Conservation (phyloP, 2,888 invertebrate genomes). For the Dromius quadrimaculatus region DNA sequence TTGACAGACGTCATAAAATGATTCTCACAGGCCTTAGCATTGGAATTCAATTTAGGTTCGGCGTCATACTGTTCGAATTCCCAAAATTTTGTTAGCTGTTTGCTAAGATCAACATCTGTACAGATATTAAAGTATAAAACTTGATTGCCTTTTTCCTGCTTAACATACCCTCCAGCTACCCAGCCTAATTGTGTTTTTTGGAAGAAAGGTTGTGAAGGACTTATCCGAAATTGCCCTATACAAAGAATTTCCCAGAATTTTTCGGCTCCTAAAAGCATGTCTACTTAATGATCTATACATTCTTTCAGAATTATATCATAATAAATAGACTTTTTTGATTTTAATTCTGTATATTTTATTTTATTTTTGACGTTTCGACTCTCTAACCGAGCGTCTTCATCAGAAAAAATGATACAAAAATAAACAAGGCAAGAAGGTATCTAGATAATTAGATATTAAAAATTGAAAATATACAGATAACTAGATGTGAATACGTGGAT, state of each 20-base stretch:
- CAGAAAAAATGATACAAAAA: no score
- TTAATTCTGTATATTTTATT: no score
- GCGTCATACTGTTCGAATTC: background rate
- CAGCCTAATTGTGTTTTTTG: slow-evolving; percentile 43
- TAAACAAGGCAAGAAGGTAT: no score
- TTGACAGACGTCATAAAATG: background rate
- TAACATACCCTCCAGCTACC: background rate
- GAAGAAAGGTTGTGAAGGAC: background rate
- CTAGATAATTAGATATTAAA: no score
- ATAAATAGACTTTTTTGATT: no score
- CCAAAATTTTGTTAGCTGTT: background rate
- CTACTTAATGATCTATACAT: no score
- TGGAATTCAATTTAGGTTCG: background rate
- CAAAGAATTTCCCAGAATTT: slow-evolving; percentile 28
- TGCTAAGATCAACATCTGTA: background rate
- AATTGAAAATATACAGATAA: no score
- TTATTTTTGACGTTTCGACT: no score
- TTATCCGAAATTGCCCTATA: background rate
- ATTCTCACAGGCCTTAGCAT: background rate
- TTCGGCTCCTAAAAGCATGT: no score
- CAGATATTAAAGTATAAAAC: background rate
- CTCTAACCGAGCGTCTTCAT: no score
- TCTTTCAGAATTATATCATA: no score
- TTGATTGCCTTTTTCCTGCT: background rate
- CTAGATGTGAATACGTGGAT: no score